Percentiles rank a stretch among this genome's conserved stretches.
Evolutionary conservation across 2,888 invertebrate genomes (phyloP).

Genomic region (Machimus atricapillus): DNA sequence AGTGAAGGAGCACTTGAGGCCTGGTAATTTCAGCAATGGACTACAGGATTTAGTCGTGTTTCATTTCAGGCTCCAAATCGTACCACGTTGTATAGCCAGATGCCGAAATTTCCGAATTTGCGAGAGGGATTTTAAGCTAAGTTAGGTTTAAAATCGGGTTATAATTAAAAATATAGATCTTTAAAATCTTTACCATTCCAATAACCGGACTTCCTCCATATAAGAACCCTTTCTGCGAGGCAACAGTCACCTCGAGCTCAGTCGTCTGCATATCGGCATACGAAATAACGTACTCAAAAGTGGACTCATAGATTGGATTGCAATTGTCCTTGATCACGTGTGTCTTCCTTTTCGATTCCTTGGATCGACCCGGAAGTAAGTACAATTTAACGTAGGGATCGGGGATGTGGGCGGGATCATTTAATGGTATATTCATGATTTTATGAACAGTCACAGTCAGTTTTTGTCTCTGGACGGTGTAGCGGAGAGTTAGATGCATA

Average conservation of each 20-base stretch:
- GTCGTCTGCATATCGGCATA: constrained; percentile 79
- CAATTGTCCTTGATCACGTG: constrained; percentile 83
- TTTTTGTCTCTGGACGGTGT: constrained; percentile 82
- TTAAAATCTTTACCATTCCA: constrained; percentile 71
- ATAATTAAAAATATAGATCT: constrained; percentile 40
- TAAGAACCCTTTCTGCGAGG: constrained; percentile 85
- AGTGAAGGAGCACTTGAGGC: background rate
- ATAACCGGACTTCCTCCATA: constrained; percentile 82
- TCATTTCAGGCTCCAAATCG: constrained; percentile 58
- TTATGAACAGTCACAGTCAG: constrained; percentile 87
- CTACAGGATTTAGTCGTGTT: constrained; percentile 75
- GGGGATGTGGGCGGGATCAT: constrained; percentile 83
- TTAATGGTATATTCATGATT: constrained; percentile 83
- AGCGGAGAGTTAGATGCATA: constrained; percentile 84
- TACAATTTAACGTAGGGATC: constrained; percentile 92
- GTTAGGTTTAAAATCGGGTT: constrained; percentile 35
- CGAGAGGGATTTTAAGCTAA: constrained; percentile 56
- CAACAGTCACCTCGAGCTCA: constrained; percentile 84
- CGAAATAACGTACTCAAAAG: constrained; percentile 87
- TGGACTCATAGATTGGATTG: constrained; percentile 89
- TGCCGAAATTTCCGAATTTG: constrained; percentile 56
- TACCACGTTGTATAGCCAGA: constrained; percentile 59
- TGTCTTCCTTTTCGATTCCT: constrained; percentile 88
- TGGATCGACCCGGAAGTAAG: constrained; percentile 81
- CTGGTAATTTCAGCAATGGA: background rate